phyloP scores from a whole-genome alignment of 1,140 invertebrate species.

The Drosophila seguyi region DNA sequence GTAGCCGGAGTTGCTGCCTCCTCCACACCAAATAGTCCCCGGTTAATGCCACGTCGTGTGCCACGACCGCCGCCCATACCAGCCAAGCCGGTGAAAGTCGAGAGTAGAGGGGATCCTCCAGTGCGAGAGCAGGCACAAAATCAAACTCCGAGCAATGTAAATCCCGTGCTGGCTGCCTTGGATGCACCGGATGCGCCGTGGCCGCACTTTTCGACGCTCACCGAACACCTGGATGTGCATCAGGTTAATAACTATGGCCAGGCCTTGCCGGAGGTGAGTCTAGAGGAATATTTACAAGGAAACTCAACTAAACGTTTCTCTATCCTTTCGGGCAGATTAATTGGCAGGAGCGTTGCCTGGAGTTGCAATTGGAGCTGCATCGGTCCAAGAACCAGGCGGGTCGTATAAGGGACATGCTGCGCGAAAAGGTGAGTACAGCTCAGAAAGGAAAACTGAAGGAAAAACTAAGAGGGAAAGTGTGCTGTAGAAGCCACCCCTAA shows the following conservation, averaged over 20 bases:
- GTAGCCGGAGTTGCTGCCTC: constrained; percentile 83
- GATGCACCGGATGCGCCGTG: constrained; percentile 78
- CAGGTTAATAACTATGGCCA: constrained; percentile 84
- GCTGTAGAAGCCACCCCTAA: background rate
- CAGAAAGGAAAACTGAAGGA: background rate
- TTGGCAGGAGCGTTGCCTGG: constrained; percentile 94
- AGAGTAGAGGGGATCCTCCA: background rate
- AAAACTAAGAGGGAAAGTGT: background rate
- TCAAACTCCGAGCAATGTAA: constrained; percentile 15
- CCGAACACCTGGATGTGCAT: constrained; percentile 80
- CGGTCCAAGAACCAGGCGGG: constrained; percentile 92
- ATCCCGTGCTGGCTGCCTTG: constrained; percentile 65
- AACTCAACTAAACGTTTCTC: background rate
- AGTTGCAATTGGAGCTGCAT: constrained; percentile 93
- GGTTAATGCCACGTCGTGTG: constrained; percentile 88
- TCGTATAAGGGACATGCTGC: constrained; percentile 93
- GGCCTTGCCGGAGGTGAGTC: constrained; percentile 70
- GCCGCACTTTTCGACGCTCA: constrained; percentile 81
- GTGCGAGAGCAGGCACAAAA: background rate
- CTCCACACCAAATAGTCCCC: constrained; percentile 89
- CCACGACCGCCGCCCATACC: constrained; percentile 87
- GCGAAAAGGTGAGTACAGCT: constrained; percentile 90
- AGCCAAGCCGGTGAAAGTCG: constrained; percentile 61
- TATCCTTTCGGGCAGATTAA: constrained; percentile 83
- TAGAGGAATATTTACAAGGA: too few relatives aligned